phyloP scores from a whole-genome alignment of 2,113 vertebrate genomes.

The Gymnorhina tibicen region DNA sequence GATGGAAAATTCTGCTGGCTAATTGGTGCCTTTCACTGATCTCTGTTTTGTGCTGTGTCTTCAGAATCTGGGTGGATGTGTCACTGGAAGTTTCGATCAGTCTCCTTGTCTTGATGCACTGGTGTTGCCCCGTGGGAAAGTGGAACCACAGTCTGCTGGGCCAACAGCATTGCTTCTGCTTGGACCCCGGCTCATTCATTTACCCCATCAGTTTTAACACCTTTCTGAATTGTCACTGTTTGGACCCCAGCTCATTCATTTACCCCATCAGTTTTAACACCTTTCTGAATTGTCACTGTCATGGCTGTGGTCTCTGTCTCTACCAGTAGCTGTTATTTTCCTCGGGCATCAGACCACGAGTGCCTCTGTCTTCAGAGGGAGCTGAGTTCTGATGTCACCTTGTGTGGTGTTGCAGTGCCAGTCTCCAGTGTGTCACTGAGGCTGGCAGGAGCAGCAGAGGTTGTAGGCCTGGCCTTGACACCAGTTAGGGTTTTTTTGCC shows the following conservation, averaged over 20 bases:
- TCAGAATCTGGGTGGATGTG: neutral
- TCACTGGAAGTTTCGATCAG: neutral
- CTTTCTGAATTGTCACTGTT: neutral
- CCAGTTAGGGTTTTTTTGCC: neutral
- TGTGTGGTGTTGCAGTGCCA: rapidly evolving
- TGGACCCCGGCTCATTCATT: neutral
- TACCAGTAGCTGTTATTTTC: neutral
- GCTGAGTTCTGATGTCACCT: neutral
- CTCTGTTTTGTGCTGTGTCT: neutral
- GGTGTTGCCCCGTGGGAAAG: neutral
- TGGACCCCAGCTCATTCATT: neutral
- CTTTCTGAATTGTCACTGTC: neutral
- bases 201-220: neutral
- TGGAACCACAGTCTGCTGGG: neutral
- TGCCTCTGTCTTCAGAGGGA: neutral
- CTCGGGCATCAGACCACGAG: neutral
- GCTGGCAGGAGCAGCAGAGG: neutral
- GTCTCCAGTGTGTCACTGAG: rapidly evolving
- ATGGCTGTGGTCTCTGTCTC: neutral
- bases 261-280: neutral
- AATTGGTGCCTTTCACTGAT: neutral
- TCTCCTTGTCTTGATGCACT: neutral
- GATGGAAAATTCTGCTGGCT: neutral
- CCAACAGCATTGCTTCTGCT: neutral
- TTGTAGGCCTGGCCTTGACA: neutral